These are phyloP conservation scores for Adineta ricciae DNA, from an alignment of 2,888 invertebrate species.

Conservation along the genomic window DNA sequence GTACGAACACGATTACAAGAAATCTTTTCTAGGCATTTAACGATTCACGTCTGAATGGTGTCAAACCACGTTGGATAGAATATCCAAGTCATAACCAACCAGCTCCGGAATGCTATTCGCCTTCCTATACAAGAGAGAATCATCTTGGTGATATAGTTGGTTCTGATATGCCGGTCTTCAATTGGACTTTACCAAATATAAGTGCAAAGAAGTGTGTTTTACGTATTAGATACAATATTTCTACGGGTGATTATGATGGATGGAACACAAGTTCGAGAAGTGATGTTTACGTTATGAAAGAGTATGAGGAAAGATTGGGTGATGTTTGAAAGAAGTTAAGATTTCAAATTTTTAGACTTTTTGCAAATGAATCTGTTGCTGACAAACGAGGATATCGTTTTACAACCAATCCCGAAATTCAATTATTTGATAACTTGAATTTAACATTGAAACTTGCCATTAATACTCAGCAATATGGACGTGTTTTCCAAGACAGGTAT, in stretches of 20 bases:
- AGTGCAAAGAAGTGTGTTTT: conserved; percentile 43
- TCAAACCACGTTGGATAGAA: conserved; percentile 40
- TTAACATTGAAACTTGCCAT: conserved; percentile 44
- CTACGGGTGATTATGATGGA: conserved; percentile 45
- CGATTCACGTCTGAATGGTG: not conserved
- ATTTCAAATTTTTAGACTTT: not conserved
- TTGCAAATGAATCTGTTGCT: conserved; percentile 37
- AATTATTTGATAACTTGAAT: conserved; percentile 41
- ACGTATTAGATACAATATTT: conserved; percentile 47
- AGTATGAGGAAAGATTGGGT: not conserved
- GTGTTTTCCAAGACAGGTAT: conserved; percentile 49
- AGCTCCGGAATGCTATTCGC: conserved; percentile 47
- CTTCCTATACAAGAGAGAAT: conserved; percentile 46
- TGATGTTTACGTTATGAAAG: not conserved
- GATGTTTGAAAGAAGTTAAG: not conserved
- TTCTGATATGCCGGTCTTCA: conserved; percentile 43
- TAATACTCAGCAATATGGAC: conserved; percentile 48
- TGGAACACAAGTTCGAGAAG: conserved; percentile 40
- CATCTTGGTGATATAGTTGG: conserved; percentile 47
- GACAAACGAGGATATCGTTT: conserved; percentile 42
- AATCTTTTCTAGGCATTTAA: not conserved
- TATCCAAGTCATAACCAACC: conserved; percentile 41
- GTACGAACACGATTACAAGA: not conserved
- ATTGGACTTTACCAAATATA: conserved; percentile 47
- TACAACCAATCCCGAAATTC: conserved; percentile 44